Evolutionary conservation across 2,113 vertebrate species (phyloP).

Genomic region (Bombycilla garrulus): DNA sequence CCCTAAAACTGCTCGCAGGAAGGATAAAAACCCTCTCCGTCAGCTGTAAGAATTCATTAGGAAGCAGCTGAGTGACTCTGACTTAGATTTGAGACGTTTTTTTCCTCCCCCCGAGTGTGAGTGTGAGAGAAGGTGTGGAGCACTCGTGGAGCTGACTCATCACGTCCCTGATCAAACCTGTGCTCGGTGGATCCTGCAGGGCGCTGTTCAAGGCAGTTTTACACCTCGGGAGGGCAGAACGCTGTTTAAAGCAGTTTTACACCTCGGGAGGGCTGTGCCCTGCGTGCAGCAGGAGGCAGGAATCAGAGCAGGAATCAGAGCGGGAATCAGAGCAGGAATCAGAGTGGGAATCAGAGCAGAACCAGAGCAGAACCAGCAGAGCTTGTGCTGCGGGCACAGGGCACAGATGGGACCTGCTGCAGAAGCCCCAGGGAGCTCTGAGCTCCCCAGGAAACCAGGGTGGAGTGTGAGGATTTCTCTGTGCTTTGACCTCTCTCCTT

Average conservation of each 20-base stretch:
- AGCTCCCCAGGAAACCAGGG: not conserved
- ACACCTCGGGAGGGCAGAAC: not conserved
- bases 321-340: too few relatives aligned
- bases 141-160: not conserved
- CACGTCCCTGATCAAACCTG: not conserved
- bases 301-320: too few relatives aligned
- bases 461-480: not conserved
- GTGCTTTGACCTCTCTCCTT: not conserved
- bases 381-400: not conserved
- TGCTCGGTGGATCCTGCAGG: not conserved
- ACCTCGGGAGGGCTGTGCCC: not conserved
- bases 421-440: not conserved
- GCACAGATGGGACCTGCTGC: not conserved
- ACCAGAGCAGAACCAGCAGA: not conserved
- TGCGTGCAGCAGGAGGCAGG: not conserved
- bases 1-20: not conserved
- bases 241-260: not conserved
- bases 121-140: not conserved
- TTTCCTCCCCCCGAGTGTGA: not conserved
- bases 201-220: not conserved
- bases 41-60: not conserved
- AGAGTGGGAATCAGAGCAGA: too few relatives aligned
- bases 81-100: not conserved
- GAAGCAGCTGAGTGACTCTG: constrained; percentile 30
- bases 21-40: not conserved